Evolutionary conservation across 2,113 vertebrate genomes (phyloP), one percentile per base, ranked within the genome.

Genomic region (Cathartes aura): DNA sequence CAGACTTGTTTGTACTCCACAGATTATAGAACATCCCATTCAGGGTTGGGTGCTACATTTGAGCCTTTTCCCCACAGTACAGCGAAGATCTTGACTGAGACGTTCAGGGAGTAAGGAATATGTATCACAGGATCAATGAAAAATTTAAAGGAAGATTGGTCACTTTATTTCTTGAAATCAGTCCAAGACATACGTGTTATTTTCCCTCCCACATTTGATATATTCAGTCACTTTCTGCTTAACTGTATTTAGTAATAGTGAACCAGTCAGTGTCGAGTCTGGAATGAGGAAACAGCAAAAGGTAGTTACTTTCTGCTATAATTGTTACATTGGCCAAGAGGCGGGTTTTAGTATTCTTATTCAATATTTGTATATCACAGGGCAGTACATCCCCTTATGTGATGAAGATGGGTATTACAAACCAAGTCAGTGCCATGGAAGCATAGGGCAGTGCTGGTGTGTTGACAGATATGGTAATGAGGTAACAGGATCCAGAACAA

Each of bases 401-500:
- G 99, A 99, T 96, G 99, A 99, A 94, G 99, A 99, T 29, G 99
- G 99, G 11, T 99, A 99, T 96, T 99, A 99, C 94, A 99, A 99
- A 91, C 98, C 99, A 71, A 99, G 98, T 15, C 99, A 99, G 92
- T 99, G 99, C 89, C 99, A 99, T 48, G 98, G 99, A 64, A 98
- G 99, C 75, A 82, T 97, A 1, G 99, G 99, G 18, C 99, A 99
- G 93, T 99, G 99, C 97, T 99, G 99, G 99, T 99, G 99, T 93
- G 99, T 99, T 56, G 99, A 99, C 98, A 99, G 99, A 98, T 99
- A 99, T 3, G 99, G 99, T 68, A 99, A 99, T 76, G 99, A 99
- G 96, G 98, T 99, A 16, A 98, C 98, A 4, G 98, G 99, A 78
- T 99, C 99, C 83, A 98, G 99, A 87, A 99, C 96, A 87, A 99